These are phyloP conservation scores for Scolanthus callimorphus DNA, from an alignment of 92 coral and sea anemone genomes.

Conservation along the genomic window DNA sequence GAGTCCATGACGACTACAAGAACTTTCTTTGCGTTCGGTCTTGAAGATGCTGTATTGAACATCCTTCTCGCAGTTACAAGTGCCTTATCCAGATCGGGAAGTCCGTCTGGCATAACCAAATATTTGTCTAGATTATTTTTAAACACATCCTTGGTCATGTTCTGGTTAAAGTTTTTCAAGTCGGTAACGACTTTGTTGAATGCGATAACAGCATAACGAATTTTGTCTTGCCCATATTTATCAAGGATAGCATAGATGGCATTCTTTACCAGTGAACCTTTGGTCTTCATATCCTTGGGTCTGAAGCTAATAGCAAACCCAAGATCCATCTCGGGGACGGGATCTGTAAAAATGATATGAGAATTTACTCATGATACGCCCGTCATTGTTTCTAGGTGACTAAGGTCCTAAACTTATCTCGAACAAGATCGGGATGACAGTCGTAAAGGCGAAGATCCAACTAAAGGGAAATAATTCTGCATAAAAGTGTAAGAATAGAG, in stretches of 20 bases:
- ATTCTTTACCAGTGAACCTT: conserved; percentile 46
- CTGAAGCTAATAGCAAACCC: conserved; percentile 60
- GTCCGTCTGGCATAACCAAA: conserved; percentile 9
- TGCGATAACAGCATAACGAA: conserved; percentile 56
- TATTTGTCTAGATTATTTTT: conserved; percentile 13
- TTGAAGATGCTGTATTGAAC: conserved; percentile 1
- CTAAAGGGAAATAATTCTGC: conserved; percentile 36
- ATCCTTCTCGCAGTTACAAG: conserved; percentile 3
- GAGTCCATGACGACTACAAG: conserved; percentile 46
- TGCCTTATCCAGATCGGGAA: conserved; percentile 18
- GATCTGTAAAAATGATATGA: conserved; percentile 18
- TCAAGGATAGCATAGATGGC: conserved; percentile 55
- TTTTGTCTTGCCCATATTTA: conserved; percentile 59
- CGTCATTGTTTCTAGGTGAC: too few relatives aligned
- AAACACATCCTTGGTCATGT: conserved; percentile 17
- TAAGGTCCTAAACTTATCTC: too few relatives aligned
- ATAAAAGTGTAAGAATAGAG: background rate
- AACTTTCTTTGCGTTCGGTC: conserved; percentile 36
- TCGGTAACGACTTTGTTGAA: conserved; percentile 39
- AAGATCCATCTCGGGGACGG: conserved; percentile 62
- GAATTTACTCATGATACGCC: too few relatives aligned
- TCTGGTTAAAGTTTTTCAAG: conserved; percentile 37
- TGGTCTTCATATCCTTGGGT: conserved; percentile 17
- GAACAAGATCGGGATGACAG: too few relatives aligned
- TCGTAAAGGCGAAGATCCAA: conserved; percentile 61